Evolutionary conservation across 1,140 invertebrate genomes (phyloP).

Genomic region (Zaprionus kolodkinae): DNA sequence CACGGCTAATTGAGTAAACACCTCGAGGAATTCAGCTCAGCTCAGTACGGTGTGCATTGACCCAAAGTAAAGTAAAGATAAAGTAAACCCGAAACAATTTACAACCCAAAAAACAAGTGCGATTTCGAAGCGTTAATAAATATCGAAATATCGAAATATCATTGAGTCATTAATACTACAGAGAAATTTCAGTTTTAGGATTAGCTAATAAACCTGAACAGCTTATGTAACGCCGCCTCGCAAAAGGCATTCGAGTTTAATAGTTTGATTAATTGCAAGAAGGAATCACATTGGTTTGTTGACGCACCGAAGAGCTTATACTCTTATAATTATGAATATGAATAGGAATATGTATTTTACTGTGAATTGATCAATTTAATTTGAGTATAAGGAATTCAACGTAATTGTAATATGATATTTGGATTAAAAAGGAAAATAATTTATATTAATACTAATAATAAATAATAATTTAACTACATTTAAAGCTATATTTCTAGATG

Average conservation of each 20-base stretch:
- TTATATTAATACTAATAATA: no score
- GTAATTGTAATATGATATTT: no score
- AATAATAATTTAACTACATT: no score
- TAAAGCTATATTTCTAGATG: no score
- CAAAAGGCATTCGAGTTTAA: slow-evolving; percentile 5
- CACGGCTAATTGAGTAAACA: slow-evolving; percentile 29
- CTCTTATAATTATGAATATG: neutral
- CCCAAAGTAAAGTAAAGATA: slow-evolving; percentile 8
- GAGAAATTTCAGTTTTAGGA: slow-evolving; percentile 8
- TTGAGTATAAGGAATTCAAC: no score
- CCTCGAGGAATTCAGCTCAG: neutral
- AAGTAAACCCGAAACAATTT: neutral
- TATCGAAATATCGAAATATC: slow-evolving; percentile 13
- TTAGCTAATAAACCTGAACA: slow-evolving; percentile 8
- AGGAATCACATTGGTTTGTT: neutral
- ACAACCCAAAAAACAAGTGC: slow-evolving; percentile 10
- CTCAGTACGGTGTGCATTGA: neutral
- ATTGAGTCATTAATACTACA: neutral
- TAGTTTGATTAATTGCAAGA: slow-evolving; percentile 12
- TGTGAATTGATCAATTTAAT: neutral
- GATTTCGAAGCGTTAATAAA: slow-evolving; percentile 10
- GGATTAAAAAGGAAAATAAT: no score
- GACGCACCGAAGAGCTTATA: neutral
- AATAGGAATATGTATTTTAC: neutral
- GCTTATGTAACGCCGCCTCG: neutral